Conservation (phyloP, 1,140 invertebrate species). For the Diachasma alloeum region DNA sequence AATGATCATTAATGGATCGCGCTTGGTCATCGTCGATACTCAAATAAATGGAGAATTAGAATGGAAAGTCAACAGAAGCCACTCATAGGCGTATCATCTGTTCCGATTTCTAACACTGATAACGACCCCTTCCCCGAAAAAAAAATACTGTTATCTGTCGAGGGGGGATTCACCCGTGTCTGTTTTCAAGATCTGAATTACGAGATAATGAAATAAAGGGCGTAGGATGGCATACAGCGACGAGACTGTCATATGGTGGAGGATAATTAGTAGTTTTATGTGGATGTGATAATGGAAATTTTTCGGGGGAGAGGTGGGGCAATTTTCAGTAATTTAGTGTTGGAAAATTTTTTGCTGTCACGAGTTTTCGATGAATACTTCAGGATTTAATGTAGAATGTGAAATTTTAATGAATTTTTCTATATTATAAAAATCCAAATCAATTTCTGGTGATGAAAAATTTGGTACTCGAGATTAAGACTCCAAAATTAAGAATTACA, state of each 20-base stretch:
- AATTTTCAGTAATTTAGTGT: too few relatives aligned
- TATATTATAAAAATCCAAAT: too few relatives aligned
- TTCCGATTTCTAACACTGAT: constrained; percentile 11
- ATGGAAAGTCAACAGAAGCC: neutral
- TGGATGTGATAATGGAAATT: neutral
- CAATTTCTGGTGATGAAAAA: too few relatives aligned
- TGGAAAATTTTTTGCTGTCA: neutral
- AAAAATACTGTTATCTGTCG: neutral
- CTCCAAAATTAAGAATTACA: too few relatives aligned
- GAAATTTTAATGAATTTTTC: too few relatives aligned
- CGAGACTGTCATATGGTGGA: neutral
- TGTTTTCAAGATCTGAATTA: constrained; percentile 1
- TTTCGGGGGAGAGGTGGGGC: neutral
- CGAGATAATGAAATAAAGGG: neutral
- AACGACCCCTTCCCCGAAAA: neutral
- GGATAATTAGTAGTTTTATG: neutral
- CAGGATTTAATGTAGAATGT: too few relatives aligned
- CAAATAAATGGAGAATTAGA: neutral
- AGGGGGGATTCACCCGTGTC: neutral
- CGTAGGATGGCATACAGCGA: neutral
- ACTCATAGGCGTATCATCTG: constrained; percentile 2
- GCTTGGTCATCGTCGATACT: neutral
- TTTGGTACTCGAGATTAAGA: too few relatives aligned
- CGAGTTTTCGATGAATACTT: too few relatives aligned
- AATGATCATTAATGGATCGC: neutral